These are phyloP conservation scores for Tinea trinotella DNA, from an alignment of 2,888 invertebrate species.

Conservation along the genomic window DNA sequence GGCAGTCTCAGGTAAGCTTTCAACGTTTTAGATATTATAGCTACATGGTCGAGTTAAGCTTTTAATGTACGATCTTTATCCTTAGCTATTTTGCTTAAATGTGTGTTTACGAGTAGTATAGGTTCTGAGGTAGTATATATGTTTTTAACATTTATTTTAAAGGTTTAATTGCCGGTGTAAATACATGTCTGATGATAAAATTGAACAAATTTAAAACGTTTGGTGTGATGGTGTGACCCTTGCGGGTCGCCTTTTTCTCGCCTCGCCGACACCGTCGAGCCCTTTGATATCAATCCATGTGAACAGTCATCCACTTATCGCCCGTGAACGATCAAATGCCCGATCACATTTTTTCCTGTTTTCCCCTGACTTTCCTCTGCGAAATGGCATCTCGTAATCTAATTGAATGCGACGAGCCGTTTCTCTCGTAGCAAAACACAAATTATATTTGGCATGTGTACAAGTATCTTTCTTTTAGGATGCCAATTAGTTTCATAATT, in stretches of 20 bases:
- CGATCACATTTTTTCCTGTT: conserved; percentile 57
- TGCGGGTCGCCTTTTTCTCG: conserved; percentile 38
- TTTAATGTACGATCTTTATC: conserved; percentile 15
- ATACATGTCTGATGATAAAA: too few relatives aligned
- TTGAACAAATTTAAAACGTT: too few relatives aligned
- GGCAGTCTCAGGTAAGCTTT: conserved; percentile 11
- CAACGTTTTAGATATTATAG: background rate
- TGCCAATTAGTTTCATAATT: background rate
- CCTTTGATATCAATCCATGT: conserved; percentile 67
- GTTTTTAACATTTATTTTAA: too few relatives aligned
- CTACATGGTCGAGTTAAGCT: background rate
- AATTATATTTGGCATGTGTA: conserved; percentile 53
- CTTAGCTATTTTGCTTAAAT: background rate
- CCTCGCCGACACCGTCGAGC: conserved; percentile 42
- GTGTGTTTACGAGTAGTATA: too few relatives aligned
- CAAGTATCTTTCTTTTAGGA: conserved; percentile 2
- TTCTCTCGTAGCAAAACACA: conserved; percentile 25
- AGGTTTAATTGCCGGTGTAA: too few relatives aligned
- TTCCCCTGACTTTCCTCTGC: conserved; percentile 60
- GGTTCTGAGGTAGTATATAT: too few relatives aligned
- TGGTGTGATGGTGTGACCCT: conserved; percentile 5
- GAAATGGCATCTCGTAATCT: conserved; percentile 52
- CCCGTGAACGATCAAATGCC: conserved; percentile 55
- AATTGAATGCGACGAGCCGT: conserved; percentile 53
- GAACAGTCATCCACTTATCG: conserved; percentile 68